Conservation (phyloP, 2,797 vertebrate genomes). For the Taenioides sp. region DNA sequence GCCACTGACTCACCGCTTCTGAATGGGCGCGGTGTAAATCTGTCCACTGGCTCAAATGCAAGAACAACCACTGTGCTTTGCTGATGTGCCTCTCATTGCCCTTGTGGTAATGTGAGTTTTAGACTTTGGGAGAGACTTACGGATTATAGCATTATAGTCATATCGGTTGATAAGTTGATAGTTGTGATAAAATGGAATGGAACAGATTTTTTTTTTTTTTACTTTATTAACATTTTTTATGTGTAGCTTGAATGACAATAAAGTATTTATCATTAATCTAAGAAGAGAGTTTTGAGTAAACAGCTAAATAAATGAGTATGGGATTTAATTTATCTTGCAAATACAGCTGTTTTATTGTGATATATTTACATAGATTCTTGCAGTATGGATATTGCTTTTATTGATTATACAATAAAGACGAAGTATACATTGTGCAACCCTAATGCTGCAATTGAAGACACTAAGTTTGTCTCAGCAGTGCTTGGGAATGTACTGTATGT, state of each 20-base stretch:
- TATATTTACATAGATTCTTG: neutral
- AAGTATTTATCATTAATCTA: too few relatives aligned
- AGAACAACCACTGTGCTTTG: neutral
- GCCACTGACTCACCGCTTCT: slow-evolving; percentile 58
- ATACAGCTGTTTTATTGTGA: neutral
- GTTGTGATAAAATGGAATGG: neutral
- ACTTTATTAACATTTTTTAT: neutral
- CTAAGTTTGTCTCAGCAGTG: too few relatives aligned
- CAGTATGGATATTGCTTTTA: neutral
- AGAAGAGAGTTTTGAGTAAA: neutral
- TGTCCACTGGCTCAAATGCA: slow-evolving; percentile 22
- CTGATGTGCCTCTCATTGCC: neutral
- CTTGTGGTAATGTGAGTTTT: slow-evolving; percentile 15
- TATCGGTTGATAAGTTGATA: neutral
- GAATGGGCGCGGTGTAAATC: slow-evolving; percentile 53
- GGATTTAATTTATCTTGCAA: too few relatives aligned
- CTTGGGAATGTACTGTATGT: neutral
- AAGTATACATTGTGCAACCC: neutral
- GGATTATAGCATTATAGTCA: neutral
- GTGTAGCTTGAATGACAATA: neutral
- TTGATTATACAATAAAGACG: neutral
- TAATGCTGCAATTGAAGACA: too few relatives aligned
- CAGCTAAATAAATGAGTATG: too few relatives aligned
- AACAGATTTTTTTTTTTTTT: neutral
- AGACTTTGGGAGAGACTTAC: neutral